Evolutionary conservation across 2,888 invertebrate genomes (phyloP), one percentile per base, ranked within the genome.

Genomic region (Lasioglossum calceatum): DNA sequence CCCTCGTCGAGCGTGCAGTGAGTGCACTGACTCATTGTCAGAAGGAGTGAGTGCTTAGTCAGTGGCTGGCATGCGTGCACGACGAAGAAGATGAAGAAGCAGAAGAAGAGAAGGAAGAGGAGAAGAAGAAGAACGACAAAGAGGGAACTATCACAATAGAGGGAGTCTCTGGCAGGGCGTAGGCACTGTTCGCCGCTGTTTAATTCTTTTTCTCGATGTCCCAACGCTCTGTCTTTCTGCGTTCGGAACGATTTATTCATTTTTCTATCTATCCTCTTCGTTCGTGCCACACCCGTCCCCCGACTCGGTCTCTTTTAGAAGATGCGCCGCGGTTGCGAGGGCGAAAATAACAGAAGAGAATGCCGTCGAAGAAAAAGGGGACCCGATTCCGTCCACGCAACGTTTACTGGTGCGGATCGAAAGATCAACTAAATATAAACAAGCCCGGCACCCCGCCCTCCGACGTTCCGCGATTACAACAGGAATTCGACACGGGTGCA

Each of bases 351-450:
- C 91, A 91, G 86, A 84, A 81, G 85, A 87, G 82, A 87, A 89
- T 83, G 83, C 85, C 89, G 77, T 70, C 83, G 87, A 79, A 84
- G 77, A 70, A 88, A 89, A 91, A 86, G 67, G 85, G 88, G 84
- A 39, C 71, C 76, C 84, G 81, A 85, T 90, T 81, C 87, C 90
- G 88, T 91, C 87, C 92, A 86, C 84, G 86, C 88, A 88, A 85
- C 89, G 90, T 92, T 92, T 92, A 89, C 87, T 87, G 86, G 72
- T 84, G 64, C 78, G 91, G 92, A 93, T 93, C 93, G 93, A 92
- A 91, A 93, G 93, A 93, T 93, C 93, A 92, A 92, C 93, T 93
- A 93, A 92, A 93, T 93, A 93, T 93, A 93, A 93, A 92, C 93
- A 90, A 90, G 91, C 77, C 75, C 67, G 70, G 72, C 82, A 84